Percentiles rank a stretch among this genome's conserved stretches.
phyloP scores from a whole-genome alignment of 2,113 vertebrate species.

The Astur gentilis region DNA sequence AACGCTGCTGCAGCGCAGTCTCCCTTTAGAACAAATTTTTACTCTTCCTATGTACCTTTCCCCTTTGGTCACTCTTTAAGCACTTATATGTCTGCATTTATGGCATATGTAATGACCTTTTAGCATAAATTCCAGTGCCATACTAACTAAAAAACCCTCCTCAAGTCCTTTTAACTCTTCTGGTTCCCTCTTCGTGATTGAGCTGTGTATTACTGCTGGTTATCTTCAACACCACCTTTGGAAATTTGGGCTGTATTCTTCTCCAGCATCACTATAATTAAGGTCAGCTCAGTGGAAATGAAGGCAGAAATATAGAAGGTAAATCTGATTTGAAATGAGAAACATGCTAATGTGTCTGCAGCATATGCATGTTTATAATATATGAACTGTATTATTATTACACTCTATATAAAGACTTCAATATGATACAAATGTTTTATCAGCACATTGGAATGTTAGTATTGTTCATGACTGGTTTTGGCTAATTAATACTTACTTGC shows the following conservation, averaged over 20 bases:
- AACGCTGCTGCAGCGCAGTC: neutral
- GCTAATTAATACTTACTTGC: neutral
- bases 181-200: neutral
- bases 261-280: neutral
- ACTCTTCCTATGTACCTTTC: neutral
- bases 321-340: neutral
- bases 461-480: neutral
- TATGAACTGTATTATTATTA: neutral
- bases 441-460: neutral
- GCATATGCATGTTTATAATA: neutral
- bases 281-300: neutral
- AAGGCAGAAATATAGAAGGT: neutral
- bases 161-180: neutral
- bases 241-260: neutral
- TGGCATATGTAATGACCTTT: neutral
- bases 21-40: neutral
- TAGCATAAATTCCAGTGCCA: neutral
- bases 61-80: neutral
- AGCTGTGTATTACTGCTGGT: neutral
- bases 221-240: neutral
- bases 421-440: neutral
- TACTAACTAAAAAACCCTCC: neutral
- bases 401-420: neutral
- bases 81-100: neutral
- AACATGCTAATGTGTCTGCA: neutral